Evolutionary conservation across 2,888 invertebrate genomes (phyloP), one percentile per base, ranked within the genome.

Genomic region (Nephrotoma guestfalica): DNA sequence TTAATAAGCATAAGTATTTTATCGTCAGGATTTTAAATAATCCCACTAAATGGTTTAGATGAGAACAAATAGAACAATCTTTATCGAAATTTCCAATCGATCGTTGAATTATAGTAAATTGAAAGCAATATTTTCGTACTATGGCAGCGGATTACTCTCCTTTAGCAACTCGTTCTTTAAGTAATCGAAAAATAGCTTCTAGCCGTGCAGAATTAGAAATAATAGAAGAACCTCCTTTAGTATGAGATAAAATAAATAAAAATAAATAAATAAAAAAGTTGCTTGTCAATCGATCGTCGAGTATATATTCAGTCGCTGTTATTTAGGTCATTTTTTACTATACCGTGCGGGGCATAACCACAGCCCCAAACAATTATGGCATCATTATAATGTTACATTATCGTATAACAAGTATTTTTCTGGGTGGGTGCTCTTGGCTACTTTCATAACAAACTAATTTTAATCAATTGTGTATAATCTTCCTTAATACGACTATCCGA

Each of bases 171-270:
- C 93, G 93, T 7, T 93, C 92, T 88, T 94, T 91, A 89, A 94
- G 96, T 87, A 93, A 94, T 88, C 93, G 93, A 87, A 95, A 91
- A 86, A 96, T 93, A 0, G 94, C 93, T 88, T 94, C 93, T 86
- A 96, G 90, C 88, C 96, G 93, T 0, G 95, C 96, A 89, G 94
- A 94, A 89, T 97, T 97, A 90, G 96, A 96, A 42, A 96, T 91
- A 87, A 96, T 93, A 90, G 96, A 96, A 42, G 95, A 92, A 45
- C 95, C 94, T 86, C 95, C 96, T 86, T 86, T 86, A 51, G 57
- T 86, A 15, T 51, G 57, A 13, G 86, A 57, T 18, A 2, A 96
- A 90, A 87, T 93, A 93, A 13, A 91, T 89, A n/a, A n/a, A 88
- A 94, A 92, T 87, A 94, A 92, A 83, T 93, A 92, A 86, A 92